A percentile compares a stretch with the other conserved stretches of the same genome.
Conservation (phyloP, 2,888 invertebrate species). For the Steinernema carpocapsae region DNA sequence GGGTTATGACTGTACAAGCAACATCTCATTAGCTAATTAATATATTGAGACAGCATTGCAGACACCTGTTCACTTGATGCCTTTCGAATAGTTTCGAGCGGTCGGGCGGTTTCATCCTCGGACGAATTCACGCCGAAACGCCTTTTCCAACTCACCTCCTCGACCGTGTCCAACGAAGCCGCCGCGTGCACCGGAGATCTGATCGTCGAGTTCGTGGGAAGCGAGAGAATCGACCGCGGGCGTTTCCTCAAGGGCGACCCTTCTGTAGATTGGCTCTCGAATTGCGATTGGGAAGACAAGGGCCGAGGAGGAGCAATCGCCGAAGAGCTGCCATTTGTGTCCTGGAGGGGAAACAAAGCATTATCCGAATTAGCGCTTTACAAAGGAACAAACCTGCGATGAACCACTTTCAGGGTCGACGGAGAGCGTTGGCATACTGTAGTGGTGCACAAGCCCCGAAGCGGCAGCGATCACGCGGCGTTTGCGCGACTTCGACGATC, state of each 20-base stretch:
- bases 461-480: neutral
- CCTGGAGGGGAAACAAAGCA: neutral
- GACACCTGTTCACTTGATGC: too few relatives aligned
- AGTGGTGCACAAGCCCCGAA: neutral
- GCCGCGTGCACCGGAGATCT: neutral
- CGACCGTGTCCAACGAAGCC: conserved; percentile 1
- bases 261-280: neutral
- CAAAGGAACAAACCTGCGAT: too few relatives aligned
- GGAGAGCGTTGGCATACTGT: neutral
- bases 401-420: neutral
- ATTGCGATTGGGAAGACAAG: neutral
- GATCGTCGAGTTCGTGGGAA: neutral
- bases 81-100: too few relatives aligned
- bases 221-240: neutral
- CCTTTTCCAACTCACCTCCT: neutral
- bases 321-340: neutral
- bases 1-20: too few relatives aligned
- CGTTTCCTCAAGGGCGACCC: conserved; percentile 12
- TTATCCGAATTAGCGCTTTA: neutral
- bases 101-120: too few relatives aligned
- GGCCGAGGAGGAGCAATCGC: neutral
- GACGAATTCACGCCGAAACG: too few relatives aligned
- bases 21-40: too few relatives aligned
- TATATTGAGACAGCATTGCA: too few relatives aligned
- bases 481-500: neutral